Evolutionary conservation across 1,140 invertebrate species (phyloP).

Genomic region (Venturia canescens): DNA sequence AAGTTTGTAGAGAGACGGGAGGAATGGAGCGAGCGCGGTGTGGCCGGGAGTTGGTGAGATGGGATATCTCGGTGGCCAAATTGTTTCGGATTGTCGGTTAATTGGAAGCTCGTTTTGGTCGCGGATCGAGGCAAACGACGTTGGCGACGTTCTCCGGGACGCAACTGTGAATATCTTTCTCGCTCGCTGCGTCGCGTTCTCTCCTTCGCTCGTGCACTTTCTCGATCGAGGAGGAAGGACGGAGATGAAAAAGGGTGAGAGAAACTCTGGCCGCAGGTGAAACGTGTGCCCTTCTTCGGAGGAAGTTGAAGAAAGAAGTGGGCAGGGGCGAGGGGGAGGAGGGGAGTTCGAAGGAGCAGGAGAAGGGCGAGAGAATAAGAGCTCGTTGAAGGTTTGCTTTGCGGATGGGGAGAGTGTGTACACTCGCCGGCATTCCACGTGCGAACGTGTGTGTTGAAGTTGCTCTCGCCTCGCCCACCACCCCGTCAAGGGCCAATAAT

Average conservation of each 20-base stretch:
- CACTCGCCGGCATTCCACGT: slow-evolving; percentile 28
- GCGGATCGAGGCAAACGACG: slow-evolving; percentile 11
- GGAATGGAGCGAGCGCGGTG: not conserved
- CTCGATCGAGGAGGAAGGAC: not conserved
- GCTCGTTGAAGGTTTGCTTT: slow-evolving; percentile 23
- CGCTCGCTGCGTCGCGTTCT: too few relatives aligned
- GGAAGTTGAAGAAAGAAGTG: not conserved
- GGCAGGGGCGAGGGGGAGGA: not conserved
- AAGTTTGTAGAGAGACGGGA: not conserved
- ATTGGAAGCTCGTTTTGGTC: slow-evolving; percentile 71
- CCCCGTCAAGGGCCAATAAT: slow-evolving; percentile 63
- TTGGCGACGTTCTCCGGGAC: slow-evolving; percentile 54
- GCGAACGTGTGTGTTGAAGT: not conserved
- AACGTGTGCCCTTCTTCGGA: slow-evolving; percentile 21
- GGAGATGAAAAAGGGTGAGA: slow-evolving; percentile 15
- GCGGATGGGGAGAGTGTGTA: slow-evolving; percentile 9
- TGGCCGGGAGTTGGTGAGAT: slow-evolving; percentile 58
- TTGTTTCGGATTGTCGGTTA: slow-evolving; percentile 76
- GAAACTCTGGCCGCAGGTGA: slow-evolving; percentile 29
- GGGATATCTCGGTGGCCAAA: slow-evolving; percentile 70
- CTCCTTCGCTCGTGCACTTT: too few relatives aligned
- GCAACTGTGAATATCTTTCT: too few relatives aligned
- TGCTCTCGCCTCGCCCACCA: slow-evolving; percentile 60
- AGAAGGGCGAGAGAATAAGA: slow-evolving; percentile 15
- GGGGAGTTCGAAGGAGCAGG: not conserved